Base-by-base conservation (phyloP, 1,140 invertebrate genomes). In the Saccostrea glomerata region DNA sequence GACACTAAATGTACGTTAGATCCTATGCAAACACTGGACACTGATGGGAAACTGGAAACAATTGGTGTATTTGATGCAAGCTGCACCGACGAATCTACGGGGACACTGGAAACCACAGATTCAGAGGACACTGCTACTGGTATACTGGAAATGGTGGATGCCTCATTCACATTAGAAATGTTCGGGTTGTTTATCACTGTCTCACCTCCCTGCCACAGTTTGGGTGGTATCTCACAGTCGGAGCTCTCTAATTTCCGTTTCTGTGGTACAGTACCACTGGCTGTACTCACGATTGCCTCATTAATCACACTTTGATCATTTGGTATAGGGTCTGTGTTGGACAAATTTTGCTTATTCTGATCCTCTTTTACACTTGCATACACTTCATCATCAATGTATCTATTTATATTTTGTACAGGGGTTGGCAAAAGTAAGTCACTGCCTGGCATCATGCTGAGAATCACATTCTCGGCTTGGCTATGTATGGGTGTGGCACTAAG, bases 351-450 rank as follows among this genome's bases (percentile, higher is more conserved):
- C 11, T 30, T 77, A 12, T 13, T 25, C 25, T 77, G 70, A 30
- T 77, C 30, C 13, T 25, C 70, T 36, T 25, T 30, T 77, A 77
- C 25, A 77, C 7, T 30, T 30, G 70, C 23, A 77, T 77, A 36
- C 25, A 30, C 70, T 36, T 77, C 70, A 77, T 77, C 30, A 77
- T 30, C 70, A 30, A 40, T 77, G 23, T 30, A 25, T 77, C 36
- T 25, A 77, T 77, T 77, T 2, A 77, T 77, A 77, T 40, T 77
- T 36, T 77, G 70, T 77, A 77, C 70, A 36, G 70, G 25, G 70
- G 23, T 77, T 15, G 70, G 70, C 13, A 77, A 30, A 36, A 77
- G 70, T 77, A 77, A 30, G 70, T 77, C 70, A 4, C 25, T 36
- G 9, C 70, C 70, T 30, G 70, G 70, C 70, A 77, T 3, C 70